phyloP scores from a whole-genome alignment of 2,888 invertebrate genomes.

The Synergus laeviventris region DNA sequence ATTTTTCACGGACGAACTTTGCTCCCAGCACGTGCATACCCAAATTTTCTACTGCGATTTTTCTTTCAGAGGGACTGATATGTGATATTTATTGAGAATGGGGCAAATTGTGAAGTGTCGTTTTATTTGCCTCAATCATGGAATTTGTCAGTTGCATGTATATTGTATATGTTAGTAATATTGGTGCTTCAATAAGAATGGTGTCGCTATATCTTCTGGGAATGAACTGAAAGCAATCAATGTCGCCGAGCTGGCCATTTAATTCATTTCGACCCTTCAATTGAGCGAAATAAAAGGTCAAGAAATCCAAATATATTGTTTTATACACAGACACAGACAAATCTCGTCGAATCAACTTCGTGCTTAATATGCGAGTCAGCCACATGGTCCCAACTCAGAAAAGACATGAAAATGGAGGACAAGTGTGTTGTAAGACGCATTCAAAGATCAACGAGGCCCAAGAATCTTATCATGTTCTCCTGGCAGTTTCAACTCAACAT shows the following conservation, averaged over 20 bases:
- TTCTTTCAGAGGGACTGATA: neutral
- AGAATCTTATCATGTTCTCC: constrained; percentile 8
- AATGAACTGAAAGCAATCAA: neutral
- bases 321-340: constrained; percentile 24
- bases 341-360: constrained; percentile 12
- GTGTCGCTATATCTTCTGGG: constrained; percentile 20
- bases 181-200: neutral
- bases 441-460: constrained; percentile 13
- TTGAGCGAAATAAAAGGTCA: constrained; percentile 19
- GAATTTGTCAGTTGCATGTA: neutral
- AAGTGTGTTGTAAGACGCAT: constrained; percentile 39
- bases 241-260: neutral
- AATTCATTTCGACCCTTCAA: constrained; percentile 4
- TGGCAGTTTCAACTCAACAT: constrained; percentile 13
- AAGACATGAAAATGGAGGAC: constrained; percentile 31
- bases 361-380: constrained; percentile 37
- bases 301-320: constrained; percentile 31
- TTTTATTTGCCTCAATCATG: constrained; percentile 21
- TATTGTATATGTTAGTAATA: neutral
- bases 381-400: constrained; percentile 23
- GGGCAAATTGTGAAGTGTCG: neutral
- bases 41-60: constrained; percentile 10
- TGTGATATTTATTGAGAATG: constrained; percentile 6
- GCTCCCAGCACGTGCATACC: constrained; percentile 35
- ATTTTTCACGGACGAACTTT: constrained; percentile 42